A percentile compares a stretch with the other conserved stretches of the same genome.
These are phyloP conservation scores for Podiceps cristatus DNA, from an alignment of 2,113 vertebrate species.

Conservation along the genomic window DNA sequence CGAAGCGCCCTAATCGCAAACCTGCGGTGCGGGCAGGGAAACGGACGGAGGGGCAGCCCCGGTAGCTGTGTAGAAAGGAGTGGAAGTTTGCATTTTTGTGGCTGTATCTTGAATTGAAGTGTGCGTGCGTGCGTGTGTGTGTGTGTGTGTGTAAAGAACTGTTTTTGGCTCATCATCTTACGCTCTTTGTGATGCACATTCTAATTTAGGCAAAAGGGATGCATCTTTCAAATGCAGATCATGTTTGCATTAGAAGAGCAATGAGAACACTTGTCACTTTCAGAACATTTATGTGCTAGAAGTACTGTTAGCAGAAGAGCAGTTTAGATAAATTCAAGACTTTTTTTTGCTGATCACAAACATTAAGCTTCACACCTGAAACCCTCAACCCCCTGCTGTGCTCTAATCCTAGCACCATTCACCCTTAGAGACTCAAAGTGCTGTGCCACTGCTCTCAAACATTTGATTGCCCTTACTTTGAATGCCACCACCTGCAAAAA, in stretches of 20 bases:
- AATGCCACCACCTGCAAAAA: conserved; percentile 95
- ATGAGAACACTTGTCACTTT: conserved; percentile 88
- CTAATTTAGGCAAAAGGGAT: conserved; percentile 83
- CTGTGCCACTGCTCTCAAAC: conserved; percentile 86
- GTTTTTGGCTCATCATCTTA: conserved; percentile 81
- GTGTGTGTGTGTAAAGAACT: conserved; percentile 44
- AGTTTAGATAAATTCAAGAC: conserved; percentile 90
- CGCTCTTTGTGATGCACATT: conserved; percentile 83
- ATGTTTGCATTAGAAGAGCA: conserved; percentile 87
- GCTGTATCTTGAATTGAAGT: conserved; percentile 31
- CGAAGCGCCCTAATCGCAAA: conserved; percentile 52
- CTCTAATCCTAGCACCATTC: conserved; percentile 93
- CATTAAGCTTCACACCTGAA: conserved; percentile 92
- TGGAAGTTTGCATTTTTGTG: conserved; percentile 40
- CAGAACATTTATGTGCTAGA: conserved; percentile 89
- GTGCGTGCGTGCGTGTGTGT: background rate
- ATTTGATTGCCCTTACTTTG: conserved; percentile 92
- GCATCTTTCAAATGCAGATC: conserved; percentile 89
- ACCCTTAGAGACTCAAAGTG: conserved; percentile 85
- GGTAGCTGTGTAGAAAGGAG: conserved; percentile 24
- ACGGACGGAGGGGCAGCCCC: conserved; percentile 33
- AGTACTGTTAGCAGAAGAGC: conserved; percentile 90
- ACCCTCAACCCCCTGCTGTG: conserved; percentile 86
- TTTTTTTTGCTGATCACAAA: conserved; percentile 88
- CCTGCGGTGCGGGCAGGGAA: conserved; percentile 24